Percentiles rank a stretch among this genome's conserved stretches.
These are phyloP conservation scores for Engystomops pustulosus DNA, from an alignment of 2,113 vertebrate species.

Conservation along the genomic window DNA sequence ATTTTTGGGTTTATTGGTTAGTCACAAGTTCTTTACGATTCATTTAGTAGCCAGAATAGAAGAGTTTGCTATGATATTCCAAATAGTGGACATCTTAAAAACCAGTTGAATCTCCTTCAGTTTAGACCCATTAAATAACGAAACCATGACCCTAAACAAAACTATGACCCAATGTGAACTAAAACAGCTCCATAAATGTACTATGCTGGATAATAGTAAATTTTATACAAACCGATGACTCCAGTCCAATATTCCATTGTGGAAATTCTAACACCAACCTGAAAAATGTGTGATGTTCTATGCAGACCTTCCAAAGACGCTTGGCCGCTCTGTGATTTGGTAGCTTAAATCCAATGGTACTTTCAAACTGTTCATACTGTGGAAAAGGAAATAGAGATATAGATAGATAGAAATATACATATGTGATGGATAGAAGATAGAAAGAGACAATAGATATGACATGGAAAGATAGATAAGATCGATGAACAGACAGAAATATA, in stretches of 20 bases:
- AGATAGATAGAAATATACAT: no score
- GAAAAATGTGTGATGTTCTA: conserved; percentile 99
- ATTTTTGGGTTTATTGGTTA: no score
- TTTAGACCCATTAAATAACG: no score
- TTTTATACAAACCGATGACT: no score
- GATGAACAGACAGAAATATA: no score
- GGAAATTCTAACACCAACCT: conserved; percentile 76
- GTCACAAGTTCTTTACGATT: no score
- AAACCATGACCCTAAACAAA: no score
- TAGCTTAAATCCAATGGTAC: conserved; percentile 98
- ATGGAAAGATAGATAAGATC: no score
- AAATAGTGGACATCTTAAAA: no score
- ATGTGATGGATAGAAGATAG: no score
- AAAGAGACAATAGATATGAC: neutral
- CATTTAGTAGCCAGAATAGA: neutral
- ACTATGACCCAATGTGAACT: neutral
- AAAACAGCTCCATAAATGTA: neutral
- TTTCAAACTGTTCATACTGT: conserved; percentile 99
- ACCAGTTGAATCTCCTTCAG: no score
- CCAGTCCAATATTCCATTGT: neutral
- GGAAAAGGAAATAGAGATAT: no score
- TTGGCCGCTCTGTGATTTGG: conserved; percentile 97
- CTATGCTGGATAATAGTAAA: neutral
- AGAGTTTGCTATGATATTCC: neutral
- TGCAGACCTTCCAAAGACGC: conserved; percentile 98